Evolutionary conservation across 1,140 invertebrate species (phyloP).

Genomic region (Physella acuta): DNA sequence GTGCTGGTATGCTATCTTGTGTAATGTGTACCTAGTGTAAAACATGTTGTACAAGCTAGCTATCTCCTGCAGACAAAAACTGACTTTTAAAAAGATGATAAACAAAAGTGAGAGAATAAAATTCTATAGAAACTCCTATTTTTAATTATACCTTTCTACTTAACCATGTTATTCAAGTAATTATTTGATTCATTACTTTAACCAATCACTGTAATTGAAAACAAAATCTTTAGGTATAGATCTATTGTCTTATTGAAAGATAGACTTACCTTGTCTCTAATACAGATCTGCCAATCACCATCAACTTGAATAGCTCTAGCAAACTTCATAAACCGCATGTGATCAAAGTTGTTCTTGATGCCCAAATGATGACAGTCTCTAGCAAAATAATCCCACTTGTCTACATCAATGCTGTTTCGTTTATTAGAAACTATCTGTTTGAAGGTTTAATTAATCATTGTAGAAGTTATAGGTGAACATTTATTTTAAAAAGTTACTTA

Average conservation of each 20-base stretch:
- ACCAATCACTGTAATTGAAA: neutral
- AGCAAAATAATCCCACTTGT: constrained; percentile 73
- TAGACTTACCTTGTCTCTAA: constrained; percentile 58
- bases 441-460: too few relatives aligned
- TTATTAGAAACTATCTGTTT: constrained; percentile 69
- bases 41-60: constrained; percentile 62
- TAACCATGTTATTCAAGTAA: constrained; percentile 8
- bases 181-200: neutral
- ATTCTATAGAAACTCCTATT: too few relatives aligned
- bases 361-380: constrained; percentile 66
- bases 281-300: constrained; percentile 58
- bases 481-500: too few relatives aligned
- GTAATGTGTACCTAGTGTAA: constrained; percentile 58
- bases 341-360: constrained; percentile 62
- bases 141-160: too few relatives aligned
- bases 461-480: too few relatives aligned
- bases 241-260: neutral
- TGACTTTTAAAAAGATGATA: too few relatives aligned
- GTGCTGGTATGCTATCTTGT: constrained; percentile 64
- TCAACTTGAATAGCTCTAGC: constrained; percentile 53
- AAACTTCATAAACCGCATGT: constrained; percentile 57
- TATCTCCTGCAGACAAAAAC: too few relatives aligned
- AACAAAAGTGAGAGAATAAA: too few relatives aligned
- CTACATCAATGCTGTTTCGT: constrained; percentile 70
- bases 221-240: neutral